Evolutionary conservation across 2,888 invertebrate species (phyloP).

Genomic region (Himalopsyche japonica): DNA sequence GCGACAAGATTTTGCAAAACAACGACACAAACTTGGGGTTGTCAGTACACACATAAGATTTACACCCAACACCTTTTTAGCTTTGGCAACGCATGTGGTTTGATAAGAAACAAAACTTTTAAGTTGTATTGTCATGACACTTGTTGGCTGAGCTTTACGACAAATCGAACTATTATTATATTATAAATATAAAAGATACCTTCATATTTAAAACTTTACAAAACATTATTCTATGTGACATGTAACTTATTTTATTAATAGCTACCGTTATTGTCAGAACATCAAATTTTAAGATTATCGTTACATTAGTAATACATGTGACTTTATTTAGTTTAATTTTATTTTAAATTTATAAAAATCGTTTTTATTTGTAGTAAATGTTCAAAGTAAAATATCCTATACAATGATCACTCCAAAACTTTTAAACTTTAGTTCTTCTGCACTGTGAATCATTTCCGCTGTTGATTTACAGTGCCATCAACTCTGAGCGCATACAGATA

Average conservation of each 20-base stretch:
- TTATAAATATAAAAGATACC: neutral
- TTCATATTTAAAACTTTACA: neutral
- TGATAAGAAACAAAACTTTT: neutral
- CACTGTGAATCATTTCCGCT: neutral
- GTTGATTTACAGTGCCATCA: neutral
- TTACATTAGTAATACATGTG: neutral
- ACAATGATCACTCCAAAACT: neutral
- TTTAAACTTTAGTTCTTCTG: neutral
- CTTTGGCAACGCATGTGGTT: neutral
- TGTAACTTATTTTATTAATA: neutral
- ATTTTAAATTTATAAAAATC: neutral
- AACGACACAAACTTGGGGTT: slow-evolving; percentile 6
- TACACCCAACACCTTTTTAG: neutral
- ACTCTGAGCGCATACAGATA: neutral
- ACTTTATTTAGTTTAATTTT: neutral
- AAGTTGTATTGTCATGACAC: neutral
- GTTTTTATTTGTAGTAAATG: neutral
- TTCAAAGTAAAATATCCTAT: neutral
- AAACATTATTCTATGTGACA: neutral
- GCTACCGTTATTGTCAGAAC: neutral
- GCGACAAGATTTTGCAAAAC: neutral
- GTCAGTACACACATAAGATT: neutral
- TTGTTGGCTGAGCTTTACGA: neutral
- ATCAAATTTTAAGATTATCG: neutral
- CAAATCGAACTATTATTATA: neutral